Evolutionary conservation across 2,113 vertebrate genomes (phyloP).

Genomic region (Procavia capensis): DNA sequence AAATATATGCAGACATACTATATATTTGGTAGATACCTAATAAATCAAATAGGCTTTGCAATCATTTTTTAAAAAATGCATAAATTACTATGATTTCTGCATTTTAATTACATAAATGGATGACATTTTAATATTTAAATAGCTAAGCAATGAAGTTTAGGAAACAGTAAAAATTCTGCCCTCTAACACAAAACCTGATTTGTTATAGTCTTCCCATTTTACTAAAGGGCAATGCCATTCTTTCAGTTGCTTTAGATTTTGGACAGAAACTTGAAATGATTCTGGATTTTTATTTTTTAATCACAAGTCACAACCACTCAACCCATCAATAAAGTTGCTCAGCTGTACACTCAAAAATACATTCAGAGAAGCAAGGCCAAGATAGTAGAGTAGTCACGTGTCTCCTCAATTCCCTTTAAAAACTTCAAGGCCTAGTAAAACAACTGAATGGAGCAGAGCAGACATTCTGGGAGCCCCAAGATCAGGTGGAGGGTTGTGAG

Average conservation of each 20-base stretch:
- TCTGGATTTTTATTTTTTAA: not conserved
- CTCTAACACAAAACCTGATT: not conserved
- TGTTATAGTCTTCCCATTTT: not conserved
- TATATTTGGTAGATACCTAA: no score
- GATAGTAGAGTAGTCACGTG: no score
- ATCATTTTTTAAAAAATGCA: not conserved
- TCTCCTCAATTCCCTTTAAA: no score
- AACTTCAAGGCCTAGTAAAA: no score
- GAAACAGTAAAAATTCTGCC: not conserved
- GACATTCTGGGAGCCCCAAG: no score
- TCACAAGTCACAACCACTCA: not conserved
- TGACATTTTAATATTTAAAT: not conserved
- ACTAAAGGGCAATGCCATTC: not conserved
- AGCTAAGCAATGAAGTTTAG: not conserved
- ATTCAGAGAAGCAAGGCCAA: no score
- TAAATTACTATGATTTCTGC: not conserved
- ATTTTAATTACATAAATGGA: not conserved
- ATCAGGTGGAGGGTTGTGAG: no score
- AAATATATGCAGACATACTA: fast-evolving
- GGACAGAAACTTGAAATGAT: not conserved
- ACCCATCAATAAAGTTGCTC: not conserved
- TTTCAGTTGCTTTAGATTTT: not conserved
- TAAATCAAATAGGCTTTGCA: not conserved
- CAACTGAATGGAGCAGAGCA: no score
- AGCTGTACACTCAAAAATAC: not conserved